These are phyloP conservation scores for Manis pentadactyla DNA, from an alignment of 2,797 vertebrate species.

Conservation along the genomic window DNA sequence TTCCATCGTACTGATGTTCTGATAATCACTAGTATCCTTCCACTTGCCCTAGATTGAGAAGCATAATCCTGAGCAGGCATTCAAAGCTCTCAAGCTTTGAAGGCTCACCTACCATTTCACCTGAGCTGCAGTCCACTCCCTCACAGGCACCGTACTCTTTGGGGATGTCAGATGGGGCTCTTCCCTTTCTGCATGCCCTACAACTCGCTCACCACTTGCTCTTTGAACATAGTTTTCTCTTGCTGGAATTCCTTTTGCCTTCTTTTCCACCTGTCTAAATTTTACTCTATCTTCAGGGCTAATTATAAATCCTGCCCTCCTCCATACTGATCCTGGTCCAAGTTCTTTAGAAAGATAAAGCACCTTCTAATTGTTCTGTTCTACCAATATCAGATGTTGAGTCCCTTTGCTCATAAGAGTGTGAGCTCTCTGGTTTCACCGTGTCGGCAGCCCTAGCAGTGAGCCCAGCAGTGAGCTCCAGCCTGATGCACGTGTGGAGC, in stretches of 20 bases:
- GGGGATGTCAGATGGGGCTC: rapidly evolving
- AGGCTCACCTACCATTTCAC: not conserved
- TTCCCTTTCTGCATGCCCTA: not conserved
- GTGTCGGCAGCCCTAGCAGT: not conserved
- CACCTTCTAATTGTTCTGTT: not conserved
- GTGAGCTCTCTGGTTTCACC: not conserved
- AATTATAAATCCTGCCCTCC: not conserved
- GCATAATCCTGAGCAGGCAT: not conserved
- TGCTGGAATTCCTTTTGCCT: not conserved
- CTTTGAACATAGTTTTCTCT: not conserved
- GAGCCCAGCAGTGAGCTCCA: too few species aligned
- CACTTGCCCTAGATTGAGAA: not conserved
- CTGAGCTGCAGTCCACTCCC: not conserved
- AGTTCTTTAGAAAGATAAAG: not conserved
- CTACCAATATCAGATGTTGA: not conserved
- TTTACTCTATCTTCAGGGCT: not conserved
- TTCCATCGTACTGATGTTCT: rapidly evolving
- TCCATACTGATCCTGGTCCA: not conserved
- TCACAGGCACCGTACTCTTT: not conserved
- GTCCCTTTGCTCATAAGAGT: not conserved
- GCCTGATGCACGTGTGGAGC: not conserved
- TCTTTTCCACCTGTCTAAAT: not conserved
- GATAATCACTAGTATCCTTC: not conserved
- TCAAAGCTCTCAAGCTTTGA: not conserved
- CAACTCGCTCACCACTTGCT: rapidly evolving